Conservation (phyloP, 1,140 invertebrate species). For the Bombus impatiens region DNA sequence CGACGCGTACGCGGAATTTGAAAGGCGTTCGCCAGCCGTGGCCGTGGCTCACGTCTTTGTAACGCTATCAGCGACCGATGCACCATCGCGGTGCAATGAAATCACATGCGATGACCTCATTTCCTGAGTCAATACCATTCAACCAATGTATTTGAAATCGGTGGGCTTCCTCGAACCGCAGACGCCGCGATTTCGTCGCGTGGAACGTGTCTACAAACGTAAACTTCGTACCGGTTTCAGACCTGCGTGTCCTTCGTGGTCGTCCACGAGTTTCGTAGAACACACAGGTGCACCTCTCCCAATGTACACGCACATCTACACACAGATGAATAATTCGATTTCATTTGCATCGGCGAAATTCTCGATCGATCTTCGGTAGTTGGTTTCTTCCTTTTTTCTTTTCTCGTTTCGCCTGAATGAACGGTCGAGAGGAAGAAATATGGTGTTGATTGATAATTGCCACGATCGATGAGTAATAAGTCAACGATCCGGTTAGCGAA, state of each 20-base stretch:
- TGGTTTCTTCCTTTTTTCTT: not conserved
- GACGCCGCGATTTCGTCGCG: conserved; percentile 36
- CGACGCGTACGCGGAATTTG: conserved; percentile 53
- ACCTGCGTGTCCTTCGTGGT: conserved; percentile 37
- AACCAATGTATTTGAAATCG: conserved; percentile 46
- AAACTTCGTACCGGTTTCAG: conserved; percentile 45
- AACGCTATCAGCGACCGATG: conserved; percentile 56
- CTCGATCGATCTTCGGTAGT: not conserved
- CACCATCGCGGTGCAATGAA: conserved; percentile 59
- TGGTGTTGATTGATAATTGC: conserved; percentile 29
- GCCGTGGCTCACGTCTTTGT: conserved; percentile 54
- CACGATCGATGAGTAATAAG: conserved; percentile 21
- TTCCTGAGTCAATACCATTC: conserved; percentile 62
- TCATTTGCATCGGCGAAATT: conserved; percentile 26
- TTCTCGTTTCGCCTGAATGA: not conserved
- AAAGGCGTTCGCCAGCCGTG: conserved; percentile 18
- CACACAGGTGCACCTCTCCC: conserved; percentile 10
- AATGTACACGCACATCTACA: not conserved
- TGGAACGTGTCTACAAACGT: conserved; percentile 57
- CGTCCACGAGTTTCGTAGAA: conserved; percentile 7
- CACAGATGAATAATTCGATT: not conserved
- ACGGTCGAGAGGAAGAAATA: not conserved
- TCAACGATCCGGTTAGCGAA: conserved; percentile 1
- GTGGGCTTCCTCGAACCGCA: conserved; percentile 46
- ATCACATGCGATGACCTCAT: conserved; percentile 65